A percentile compares a stretch with the other conserved stretches of the same genome.
Conservation (phyloP, 2,797 vertebrate genomes). For the Lacerta viridis region DNA sequence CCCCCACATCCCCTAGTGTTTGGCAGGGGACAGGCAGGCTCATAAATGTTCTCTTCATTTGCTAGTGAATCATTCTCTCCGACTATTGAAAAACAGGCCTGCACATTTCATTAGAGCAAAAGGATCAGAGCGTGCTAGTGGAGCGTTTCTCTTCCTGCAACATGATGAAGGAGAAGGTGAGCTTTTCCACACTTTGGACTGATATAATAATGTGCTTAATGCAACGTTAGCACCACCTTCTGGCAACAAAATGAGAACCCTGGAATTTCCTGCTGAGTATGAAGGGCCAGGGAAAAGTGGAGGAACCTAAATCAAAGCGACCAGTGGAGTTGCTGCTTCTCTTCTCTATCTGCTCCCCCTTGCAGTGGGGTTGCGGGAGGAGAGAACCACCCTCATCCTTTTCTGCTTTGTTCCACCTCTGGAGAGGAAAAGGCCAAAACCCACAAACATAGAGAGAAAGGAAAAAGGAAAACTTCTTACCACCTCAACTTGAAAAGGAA, state of each 20-base stretch:
- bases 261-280: not conserved
- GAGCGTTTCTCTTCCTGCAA: not conserved
- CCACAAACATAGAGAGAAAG: no score
- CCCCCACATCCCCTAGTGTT: rapidly evolving
- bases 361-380: no score
- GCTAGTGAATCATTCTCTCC: not conserved
- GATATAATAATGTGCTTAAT: not conserved
- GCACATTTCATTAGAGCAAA: conserved; percentile 4
- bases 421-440: no score
- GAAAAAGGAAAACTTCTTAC: no score
- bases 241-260: not conserved
- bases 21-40: rapidly evolving
- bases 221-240: conserved; percentile 76
- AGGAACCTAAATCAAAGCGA: not conserved
- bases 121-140: not conserved
- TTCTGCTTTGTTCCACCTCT: no score
- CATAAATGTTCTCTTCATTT: conserved; percentile 16
- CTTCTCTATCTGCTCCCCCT: not conserved
- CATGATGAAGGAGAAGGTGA: not conserved
- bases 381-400: no score
- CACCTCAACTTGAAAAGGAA: no score
- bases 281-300: not conserved
- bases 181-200: rapidly evolving
- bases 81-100: conserved; percentile 18
- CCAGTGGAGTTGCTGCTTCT: no score